Evolutionary conservation across 1,140 invertebrate species (phyloP).

Genomic region (Listronotus oregonensis): DNA sequence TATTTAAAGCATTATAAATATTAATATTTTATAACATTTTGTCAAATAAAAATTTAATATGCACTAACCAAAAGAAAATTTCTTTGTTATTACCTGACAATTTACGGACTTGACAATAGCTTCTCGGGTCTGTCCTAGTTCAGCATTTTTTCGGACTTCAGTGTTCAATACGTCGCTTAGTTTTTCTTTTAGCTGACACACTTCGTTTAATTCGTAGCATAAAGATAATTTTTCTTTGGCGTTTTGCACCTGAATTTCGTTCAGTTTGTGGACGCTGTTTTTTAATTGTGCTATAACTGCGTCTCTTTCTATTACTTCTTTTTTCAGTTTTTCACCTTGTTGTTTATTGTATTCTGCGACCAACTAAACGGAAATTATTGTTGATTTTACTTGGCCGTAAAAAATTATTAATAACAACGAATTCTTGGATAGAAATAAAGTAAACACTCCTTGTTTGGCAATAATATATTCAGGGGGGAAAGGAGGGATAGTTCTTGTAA

Average conservation of each 20-base stretch:
- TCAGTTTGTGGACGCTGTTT: constrained; percentile 45
- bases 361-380: too few relatives aligned
- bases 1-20: too few relatives aligned
- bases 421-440: too few relatives aligned
- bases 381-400: too few relatives aligned
- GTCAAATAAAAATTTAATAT: too few relatives aligned
- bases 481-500: too few relatives aligned
- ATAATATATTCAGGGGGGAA: too few relatives aligned
- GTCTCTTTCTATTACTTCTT: constrained; percentile 45
- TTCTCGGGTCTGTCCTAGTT: constrained; percentile 43
- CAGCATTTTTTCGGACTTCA: constrained; percentile 45
- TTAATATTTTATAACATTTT: too few relatives aligned
- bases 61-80: too few relatives aligned
- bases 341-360: constrained; percentile 53
- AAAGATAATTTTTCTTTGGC: constrained; percentile 48
- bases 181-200: constrained; percentile 46
- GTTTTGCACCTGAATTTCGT: constrained; percentile 47
- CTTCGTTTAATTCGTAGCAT: constrained; percentile 49
- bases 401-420: too few relatives aligned
- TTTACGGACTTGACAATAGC: constrained; percentile 33
- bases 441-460: too few relatives aligned
- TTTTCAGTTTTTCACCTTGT: constrained; percentile 47
- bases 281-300: constrained; percentile 43
- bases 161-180: constrained; percentile 43
- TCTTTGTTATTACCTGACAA: constrained; percentile 25